These are phyloP conservation scores for Acanthosepion lycidas DNA, from an alignment of 2,888 invertebrate species.

Conservation along the genomic window DNA sequence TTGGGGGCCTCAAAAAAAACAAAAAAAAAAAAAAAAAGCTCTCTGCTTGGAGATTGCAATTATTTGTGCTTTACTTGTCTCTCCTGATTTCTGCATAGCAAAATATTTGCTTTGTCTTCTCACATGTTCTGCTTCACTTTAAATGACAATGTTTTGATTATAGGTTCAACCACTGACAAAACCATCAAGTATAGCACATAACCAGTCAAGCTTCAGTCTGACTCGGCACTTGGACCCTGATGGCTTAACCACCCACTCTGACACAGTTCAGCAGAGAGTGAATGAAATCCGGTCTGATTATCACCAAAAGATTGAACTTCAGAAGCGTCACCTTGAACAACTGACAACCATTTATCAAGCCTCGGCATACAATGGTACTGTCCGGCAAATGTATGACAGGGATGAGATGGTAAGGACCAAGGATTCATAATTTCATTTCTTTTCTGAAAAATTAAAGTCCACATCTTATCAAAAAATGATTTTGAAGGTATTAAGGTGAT, in stretches of 20 bases:
- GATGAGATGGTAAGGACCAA: constrained; percentile 52
- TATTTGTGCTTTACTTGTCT: too few relatives aligned
- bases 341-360: constrained; percentile 82
- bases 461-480: too few relatives aligned
- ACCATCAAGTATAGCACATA: constrained; percentile 23
- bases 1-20: too few relatives aligned
- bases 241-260: constrained; percentile 83
- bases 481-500: too few relatives aligned
- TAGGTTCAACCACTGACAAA: background rate
- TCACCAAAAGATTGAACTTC: constrained; percentile 82
- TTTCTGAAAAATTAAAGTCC: too few relatives aligned
- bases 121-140: too few relatives aligned
- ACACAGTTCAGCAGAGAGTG: constrained; percentile 84
- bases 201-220: constrained; percentile 54
- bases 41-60: too few relatives aligned
- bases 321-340: constrained; percentile 85
- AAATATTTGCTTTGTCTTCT: too few relatives aligned
- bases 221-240: constrained; percentile 74
- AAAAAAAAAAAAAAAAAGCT: too few relatives aligned
- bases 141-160: background rate
- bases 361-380: constrained; percentile 60
- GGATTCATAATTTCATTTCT: background rate
- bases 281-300: constrained; percentile 82
- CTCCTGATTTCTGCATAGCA: too few relatives aligned
- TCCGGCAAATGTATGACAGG: constrained; percentile 48